phyloP scores from a whole-genome alignment of 2,797 vertebrate species.

The Syngnathus acus region DNA sequence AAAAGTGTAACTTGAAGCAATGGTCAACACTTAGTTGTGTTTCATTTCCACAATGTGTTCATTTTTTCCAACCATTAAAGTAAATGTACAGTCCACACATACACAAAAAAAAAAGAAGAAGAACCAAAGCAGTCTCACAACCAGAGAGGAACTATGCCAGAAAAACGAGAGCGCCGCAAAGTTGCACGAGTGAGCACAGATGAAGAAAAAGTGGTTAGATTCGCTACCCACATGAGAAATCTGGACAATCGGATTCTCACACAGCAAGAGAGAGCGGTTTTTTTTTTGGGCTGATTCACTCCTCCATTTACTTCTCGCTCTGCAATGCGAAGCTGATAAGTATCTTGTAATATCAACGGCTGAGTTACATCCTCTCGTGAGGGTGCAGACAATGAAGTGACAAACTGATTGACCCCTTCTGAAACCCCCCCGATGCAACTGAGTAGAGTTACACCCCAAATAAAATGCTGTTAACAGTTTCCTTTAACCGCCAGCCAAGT shows the following conservation, averaged over 20 bases:
- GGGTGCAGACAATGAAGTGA: slow-evolving; percentile 61
- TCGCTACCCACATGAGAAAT: slow-evolving; percentile 63
- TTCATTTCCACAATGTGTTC: too few species aligned
- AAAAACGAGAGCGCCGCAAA: not conserved
- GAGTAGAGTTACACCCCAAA: slow-evolving; percentile 66
- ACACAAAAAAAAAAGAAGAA: not conserved
- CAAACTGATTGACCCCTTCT: slow-evolving; percentile 62
- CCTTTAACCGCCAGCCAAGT: slow-evolving; percentile 74
- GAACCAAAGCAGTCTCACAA: not conserved
- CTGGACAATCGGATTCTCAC: slow-evolving; percentile 62
- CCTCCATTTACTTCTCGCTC: slow-evolving; percentile 47
- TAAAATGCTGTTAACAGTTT: slow-evolving; percentile 78
- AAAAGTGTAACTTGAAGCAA: too few species aligned
- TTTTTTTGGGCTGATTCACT: slow-evolving; percentile 53
- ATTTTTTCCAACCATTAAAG: too few species aligned
- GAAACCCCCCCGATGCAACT: slow-evolving; percentile 57
- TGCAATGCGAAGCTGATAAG: slow-evolving; percentile 55
- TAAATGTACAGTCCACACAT: too few species aligned
- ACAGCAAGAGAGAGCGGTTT: slow-evolving; percentile 55
- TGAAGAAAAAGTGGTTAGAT: slow-evolving; percentile 30
- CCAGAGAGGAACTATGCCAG: not conserved
- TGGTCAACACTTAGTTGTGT: too few species aligned
- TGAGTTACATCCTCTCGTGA: slow-evolving; percentile 64
- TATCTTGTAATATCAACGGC: slow-evolving; percentile 69
- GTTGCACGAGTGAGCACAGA: slow-evolving; percentile 21